phyloP scores from a whole-genome alignment of 2,888 invertebrate species.

The Argyresthia goedartella region DNA sequence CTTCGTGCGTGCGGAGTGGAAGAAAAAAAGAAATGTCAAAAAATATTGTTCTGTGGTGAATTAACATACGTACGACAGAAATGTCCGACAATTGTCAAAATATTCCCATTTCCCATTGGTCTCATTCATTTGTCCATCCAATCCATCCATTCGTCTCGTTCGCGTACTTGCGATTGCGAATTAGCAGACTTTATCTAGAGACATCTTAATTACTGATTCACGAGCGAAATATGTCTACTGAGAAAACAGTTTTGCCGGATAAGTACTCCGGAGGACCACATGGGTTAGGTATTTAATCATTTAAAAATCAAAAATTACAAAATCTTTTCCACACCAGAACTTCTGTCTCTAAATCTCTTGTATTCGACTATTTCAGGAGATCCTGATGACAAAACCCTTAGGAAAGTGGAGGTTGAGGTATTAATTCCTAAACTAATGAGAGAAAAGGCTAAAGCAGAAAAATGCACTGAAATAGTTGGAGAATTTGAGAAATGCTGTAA shows the following conservation, averaged over 20 bases:
- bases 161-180: no score
- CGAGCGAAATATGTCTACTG: slow-evolving; percentile 7
- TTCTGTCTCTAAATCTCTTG: not conserved
- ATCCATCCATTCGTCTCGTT: no score
- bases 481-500: slow-evolving; percentile 83
- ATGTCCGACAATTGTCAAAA: no score
- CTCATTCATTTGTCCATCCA: no score
- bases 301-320: slow-evolving; percentile 5
- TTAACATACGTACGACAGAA: no score
- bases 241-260: slow-evolving; percentile 46
- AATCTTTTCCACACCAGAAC: not conserved
- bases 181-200: no score
- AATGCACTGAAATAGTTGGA: slow-evolving; percentile 81
- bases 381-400: slow-evolving; percentile 83
- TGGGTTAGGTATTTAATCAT: slow-evolving; percentile 59
- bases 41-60: not conserved
- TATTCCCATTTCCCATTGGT: no score
- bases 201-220: no score
- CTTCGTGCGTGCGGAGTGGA: no score
- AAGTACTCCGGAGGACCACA: slow-evolving; percentile 65
- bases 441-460: slow-evolving; percentile 82
- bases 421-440: slow-evolving; percentile 91
- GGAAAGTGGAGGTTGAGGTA: slow-evolving; percentile 91
- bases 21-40: no score
- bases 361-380: slow-evolving; percentile 74